Percentiles rank a stretch among this genome's conserved stretches.
These are phyloP conservation scores for Elymnias hypermnestra DNA, from an alignment of 1,140 invertebrate species.

Conservation along the genomic window DNA sequence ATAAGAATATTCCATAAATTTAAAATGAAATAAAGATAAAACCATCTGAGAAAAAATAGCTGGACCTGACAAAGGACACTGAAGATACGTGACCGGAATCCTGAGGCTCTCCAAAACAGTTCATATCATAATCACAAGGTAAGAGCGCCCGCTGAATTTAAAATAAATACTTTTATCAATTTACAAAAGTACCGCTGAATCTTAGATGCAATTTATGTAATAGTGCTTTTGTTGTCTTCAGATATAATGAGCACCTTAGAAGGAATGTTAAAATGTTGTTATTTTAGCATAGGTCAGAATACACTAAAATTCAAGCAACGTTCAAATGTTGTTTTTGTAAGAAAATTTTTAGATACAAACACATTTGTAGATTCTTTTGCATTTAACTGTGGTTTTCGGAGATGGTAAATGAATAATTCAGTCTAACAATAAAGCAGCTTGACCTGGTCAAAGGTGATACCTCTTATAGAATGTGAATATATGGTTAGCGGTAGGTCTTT, in stretches of 20 bases:
- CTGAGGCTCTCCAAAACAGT: constrained; percentile 32
- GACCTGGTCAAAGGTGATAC: too few relatives aligned
- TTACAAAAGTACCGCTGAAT: constrained; percentile 20
- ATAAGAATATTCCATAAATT: too few relatives aligned
- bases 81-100: constrained; percentile 49
- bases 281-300: too few relatives aligned
- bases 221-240: background rate
- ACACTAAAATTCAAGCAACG: too few relatives aligned
- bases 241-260: background rate
- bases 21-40: constrained; percentile 5
- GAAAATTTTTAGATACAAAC: too few relatives aligned
- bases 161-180: constrained; percentile 39
- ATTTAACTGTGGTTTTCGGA: too few relatives aligned
- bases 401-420: too few relatives aligned
- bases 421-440: too few relatives aligned
- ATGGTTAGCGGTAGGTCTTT: too few relatives aligned
- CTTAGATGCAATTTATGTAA: constrained; percentile 12
- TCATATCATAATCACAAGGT: constrained; percentile 54
- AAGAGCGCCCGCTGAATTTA: constrained; percentile 46
- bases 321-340: too few relatives aligned
- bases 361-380: too few relatives aligned
- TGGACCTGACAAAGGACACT: constrained; percentile 50
- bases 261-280: background rate
- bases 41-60: constrained; percentile 25
- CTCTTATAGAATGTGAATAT: too few relatives aligned